Evolutionary conservation across 2,797 vertebrate species (phyloP).

Genomic region (Sphenopsis melanotis): DNA sequence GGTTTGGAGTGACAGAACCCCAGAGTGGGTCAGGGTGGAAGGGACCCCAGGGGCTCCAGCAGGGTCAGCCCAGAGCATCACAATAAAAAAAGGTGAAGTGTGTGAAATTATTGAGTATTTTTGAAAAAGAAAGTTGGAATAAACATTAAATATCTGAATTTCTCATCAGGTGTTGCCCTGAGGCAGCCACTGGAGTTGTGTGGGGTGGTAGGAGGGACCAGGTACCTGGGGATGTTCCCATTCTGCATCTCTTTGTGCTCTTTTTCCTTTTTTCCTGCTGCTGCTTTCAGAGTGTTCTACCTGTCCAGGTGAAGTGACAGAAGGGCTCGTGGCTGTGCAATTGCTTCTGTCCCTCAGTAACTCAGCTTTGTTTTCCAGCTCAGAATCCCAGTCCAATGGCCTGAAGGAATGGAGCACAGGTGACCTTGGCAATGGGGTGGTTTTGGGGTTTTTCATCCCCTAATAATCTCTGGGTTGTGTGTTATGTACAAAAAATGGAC

Average conservation of each 20-base stretch:
- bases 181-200: background rate
- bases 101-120: accelerated
- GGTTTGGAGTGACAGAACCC: background rate
- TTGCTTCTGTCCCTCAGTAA: background rate
- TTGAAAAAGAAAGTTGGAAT: background rate
- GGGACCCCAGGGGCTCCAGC: background rate
- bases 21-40: background rate
- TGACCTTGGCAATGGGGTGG: background rate
- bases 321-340: background rate
- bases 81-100: background rate
- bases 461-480: background rate
- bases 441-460: background rate
- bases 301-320: background rate
- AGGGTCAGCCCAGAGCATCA: background rate
- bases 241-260: background rate
- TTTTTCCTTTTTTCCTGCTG: background rate
- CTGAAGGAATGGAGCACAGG: background rate
- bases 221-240: background rate
- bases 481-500: background rate
- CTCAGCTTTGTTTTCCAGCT: background rate
- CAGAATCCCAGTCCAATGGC: background rate
- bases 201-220: background rate
- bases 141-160: background rate
- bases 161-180: background rate
- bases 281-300: background rate